Base-by-base conservation (phyloP, 2,797 vertebrate genomes). In the Chrosomus eos region DNA sequence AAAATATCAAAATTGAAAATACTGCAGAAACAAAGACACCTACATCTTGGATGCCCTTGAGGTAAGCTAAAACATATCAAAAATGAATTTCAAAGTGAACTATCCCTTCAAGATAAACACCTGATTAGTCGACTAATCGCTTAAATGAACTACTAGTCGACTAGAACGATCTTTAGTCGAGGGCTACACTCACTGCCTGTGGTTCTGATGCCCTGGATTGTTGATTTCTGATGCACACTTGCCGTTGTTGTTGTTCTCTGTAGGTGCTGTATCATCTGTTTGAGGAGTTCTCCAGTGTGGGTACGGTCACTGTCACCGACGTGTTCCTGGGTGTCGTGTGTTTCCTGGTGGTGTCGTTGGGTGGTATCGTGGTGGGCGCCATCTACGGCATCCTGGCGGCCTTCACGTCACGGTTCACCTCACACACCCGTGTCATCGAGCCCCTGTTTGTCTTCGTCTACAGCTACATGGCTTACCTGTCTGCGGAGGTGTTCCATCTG, bases 401-500 rank as follows among this genome's bases (percentile, higher is more conserved):
- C 91, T 98, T 99, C 94, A 99, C 98, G 0, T 99, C 98, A 0
- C 97, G 98, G 84, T 99, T 99, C 94, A 98, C 98, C 1, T 96
- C 96, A 28, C 98, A 97, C 93, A 97, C 96, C 7, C 97, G 98
- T 0, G 98, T 99, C 94, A 99, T 99, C 88, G 98, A 99, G 94
- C 98, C 98, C 0, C 97, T 99, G 80, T 99, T 99, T 91, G 97
- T 98, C 88, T 99, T 99, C 87, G 94, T 99, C 88, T 99, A 99
- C 96, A 99, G 98, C 95, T 99, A 99, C 94, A 97, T 99, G 97
- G 97, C 98, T 0, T 99, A 99, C 87, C 95, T 99, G 87, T 97
- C 97, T 0, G 97, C 98, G 0, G 98, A 99, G 93, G 93, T 99
- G 90, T 99, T 99, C 95, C 98, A 99, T 91, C 96, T 99, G 19